A percentile compares a stretch with the other conserved stretches of the same genome.
These are phyloP conservation scores for Chrysopa pallens DNA, from an alignment of 1,140 invertebrate genomes.

Conservation along the genomic window DNA sequence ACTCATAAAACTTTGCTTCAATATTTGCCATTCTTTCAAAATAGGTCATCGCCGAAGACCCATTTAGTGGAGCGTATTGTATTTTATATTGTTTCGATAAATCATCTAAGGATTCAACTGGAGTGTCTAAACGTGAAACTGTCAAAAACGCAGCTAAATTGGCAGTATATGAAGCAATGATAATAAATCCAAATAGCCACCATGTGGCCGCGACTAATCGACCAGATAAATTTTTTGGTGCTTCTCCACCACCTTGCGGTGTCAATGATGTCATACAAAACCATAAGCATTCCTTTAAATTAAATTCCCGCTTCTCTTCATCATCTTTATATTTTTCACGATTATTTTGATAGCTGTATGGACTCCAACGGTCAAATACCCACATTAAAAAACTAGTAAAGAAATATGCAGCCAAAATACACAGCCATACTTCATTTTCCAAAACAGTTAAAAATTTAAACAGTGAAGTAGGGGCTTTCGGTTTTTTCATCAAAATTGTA, in stretches of 20 bases:
- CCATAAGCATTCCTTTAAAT: constrained; percentile 91
- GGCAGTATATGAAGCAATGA: constrained; percentile 96
- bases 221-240: constrained; percentile 86
- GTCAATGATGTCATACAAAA: constrained; percentile 98
- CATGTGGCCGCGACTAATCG: constrained; percentile 85
- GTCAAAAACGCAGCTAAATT: constrained; percentile 91
- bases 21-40: constrained; percentile 94
- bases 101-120: constrained; percentile 84
- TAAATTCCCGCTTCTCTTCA: constrained; percentile 89
- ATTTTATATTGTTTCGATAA: constrained; percentile 90
- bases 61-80: constrained; percentile 75
- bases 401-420: constrained; percentile 87
- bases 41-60: constrained; percentile 76
- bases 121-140: constrained; percentile 79
- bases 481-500: constrained; percentile 76
- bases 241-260: constrained; percentile 90
- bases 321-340: constrained; percentile 82
- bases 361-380: constrained; percentile 90
- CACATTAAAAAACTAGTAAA: constrained; percentile 90
- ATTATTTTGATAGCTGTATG: constrained; percentile 93
- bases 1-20: constrained; percentile 90
- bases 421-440: constrained; percentile 91
- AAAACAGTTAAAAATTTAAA: constrained; percentile 96
- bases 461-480: constrained; percentile 62
- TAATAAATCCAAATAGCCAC: constrained; percentile 97